Conservation (phyloP, 2,113 vertebrate genomes). For the Rhinopomastus cyanomelas region DNA sequence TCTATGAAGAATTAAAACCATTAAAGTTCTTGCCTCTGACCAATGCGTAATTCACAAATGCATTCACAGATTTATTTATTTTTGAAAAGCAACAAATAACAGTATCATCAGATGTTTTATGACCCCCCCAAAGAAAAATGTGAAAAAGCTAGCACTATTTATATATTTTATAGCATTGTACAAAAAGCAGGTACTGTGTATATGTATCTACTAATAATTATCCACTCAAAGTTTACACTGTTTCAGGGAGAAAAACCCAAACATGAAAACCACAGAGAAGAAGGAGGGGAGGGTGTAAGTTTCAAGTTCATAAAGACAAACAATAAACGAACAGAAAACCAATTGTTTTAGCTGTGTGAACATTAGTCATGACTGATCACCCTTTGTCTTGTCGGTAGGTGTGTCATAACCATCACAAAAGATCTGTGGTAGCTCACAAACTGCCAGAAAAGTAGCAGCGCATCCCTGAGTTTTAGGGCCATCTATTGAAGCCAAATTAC, state of each 20-base stretch:
- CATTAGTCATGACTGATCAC: not conserved
- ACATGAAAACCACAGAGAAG: not conserved
- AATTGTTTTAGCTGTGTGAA: not conserved
- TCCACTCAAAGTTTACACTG: not conserved
- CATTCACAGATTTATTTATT: not conserved
- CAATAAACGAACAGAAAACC: not conserved
- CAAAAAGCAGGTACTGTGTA: not conserved
- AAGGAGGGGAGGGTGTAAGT: not conserved
- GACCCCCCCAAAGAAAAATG: not conserved
- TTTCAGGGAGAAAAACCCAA: not conserved
- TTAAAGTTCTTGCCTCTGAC: not conserved
- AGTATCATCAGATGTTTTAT: not conserved
- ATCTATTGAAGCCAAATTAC: not conserved
- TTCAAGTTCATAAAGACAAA: not conserved
- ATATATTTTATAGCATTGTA: not conserved
- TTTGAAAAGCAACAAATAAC: not conserved
- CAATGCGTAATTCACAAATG: not conserved
- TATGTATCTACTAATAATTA: not conserved
- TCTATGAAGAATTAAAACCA: not conserved
- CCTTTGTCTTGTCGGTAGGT: not conserved
- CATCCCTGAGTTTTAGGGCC: not conserved
- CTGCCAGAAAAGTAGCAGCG: not conserved
- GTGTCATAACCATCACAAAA: not conserved
- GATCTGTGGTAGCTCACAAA: not conserved
- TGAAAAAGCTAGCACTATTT: not conserved